Evolutionary conservation across 2,888 invertebrate genomes (phyloP), one percentile per base, ranked within the genome.

Genomic region (Diadegma fenestrale): DNA sequence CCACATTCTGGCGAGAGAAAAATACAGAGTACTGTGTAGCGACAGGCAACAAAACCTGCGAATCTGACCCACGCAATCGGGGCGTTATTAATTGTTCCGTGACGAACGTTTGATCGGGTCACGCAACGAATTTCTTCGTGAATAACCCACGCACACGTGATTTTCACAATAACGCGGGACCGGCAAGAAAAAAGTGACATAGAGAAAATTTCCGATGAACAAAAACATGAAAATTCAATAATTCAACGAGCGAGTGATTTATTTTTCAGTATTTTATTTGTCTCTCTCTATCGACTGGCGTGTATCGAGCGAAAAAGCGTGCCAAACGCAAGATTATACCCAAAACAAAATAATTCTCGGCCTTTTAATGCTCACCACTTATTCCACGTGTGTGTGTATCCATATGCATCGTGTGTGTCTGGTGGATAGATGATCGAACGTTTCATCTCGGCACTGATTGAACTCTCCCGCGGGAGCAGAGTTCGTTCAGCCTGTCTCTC

Each of bases 61-160:
- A 54, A 71, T 76, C 63, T 75, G 84, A 68, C 84, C 88, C 88
- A 87, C 88, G 80, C 82, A 80, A 82, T 82, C 81, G 85, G 71
- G 79, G 78, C 84, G 87, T 89, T 89, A 92, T 92, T 92, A 92
- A 92, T 92, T 90, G 90, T 80, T 43, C 85, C 87, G 84, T 89
- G 89, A 89, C 89, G 88, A 89, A 89, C 85, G 88, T 87, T 88
- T 88, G 89, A 88, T 88, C 87, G 79, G 88, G 83, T 87, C 87
- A 87, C 87, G 87, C 87, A 86, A 87, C 77, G 69, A 77, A 83
- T 79, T 79, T 77, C 66, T 79, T 58, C 54, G 45, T 61, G 8
- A 17, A 1, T 17, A 61, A 17, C 58, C 33, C 22, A 26, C 12
- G 12, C 37, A 37, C 37, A 37, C 37, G 37, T 61, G 61, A 22